Conservation (phyloP, 2,797 vertebrate species). For the Eutrigla gurnardus region DNA sequence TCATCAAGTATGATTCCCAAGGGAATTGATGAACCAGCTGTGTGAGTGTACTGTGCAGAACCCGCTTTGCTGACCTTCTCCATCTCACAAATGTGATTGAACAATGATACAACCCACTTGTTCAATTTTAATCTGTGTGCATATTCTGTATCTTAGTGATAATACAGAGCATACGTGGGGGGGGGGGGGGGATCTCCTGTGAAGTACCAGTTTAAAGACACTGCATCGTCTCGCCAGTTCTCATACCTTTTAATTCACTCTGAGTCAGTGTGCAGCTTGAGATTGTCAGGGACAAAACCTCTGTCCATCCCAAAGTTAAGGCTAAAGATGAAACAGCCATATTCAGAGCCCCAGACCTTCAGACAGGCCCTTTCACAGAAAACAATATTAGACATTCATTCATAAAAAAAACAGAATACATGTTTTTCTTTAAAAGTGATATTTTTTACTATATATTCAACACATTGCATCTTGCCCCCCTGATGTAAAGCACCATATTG, state of each 20-base stretch:
- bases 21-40: conserved; percentile 16
- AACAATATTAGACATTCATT: background rate
- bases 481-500: background rate
- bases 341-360: conserved; percentile 10
- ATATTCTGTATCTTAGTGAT: background rate
- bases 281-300: conserved; percentile 5
- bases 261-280: background rate
- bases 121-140: background rate
- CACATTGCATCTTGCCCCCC: background rate
- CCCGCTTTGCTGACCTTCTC: conserved; percentile 11
- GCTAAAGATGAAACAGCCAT: conserved; percentile 24
- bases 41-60: background rate
- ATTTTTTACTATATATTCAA: background rate
- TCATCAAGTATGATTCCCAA: conserved; percentile 23
- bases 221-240: conserved; percentile 8
- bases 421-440: background rate
- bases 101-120: background rate
- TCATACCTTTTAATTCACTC: conserved; percentile 19
- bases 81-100: conserved; percentile 8
- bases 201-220: conserved; percentile 10
- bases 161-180: background rate
- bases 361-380: background rate
- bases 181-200: background rate
- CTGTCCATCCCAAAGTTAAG: conserved; percentile 25
- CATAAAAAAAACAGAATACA: background rate